Percentiles rank a stretch among this genome's conserved stretches.
Evolutionary conservation across 2,888 invertebrate genomes (phyloP).

Genomic region (Campaea margaritaria): DNA sequence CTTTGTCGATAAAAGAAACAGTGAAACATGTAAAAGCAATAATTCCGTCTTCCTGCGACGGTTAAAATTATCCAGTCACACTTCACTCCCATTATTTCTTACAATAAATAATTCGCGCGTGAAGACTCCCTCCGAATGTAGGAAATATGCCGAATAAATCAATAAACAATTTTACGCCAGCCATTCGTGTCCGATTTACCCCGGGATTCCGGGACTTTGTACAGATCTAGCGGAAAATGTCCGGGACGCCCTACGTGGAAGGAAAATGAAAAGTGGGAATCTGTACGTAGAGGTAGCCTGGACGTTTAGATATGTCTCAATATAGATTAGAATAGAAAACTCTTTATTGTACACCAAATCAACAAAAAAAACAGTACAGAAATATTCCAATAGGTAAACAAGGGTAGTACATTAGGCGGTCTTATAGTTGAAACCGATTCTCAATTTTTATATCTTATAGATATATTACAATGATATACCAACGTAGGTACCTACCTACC

Average conservation of each 20-base stretch:
- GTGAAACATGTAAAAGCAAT: not conserved
- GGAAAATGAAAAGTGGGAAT: conserved; percentile 22
- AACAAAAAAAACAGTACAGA: too few species aligned
- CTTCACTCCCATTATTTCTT: conserved; percentile 62
- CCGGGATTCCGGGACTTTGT: conserved; percentile 65
- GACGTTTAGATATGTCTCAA: too few species aligned
- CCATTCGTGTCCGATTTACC: conserved; percentile 67
- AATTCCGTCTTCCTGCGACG: conserved; percentile 44
- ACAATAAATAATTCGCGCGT: conserved; percentile 44
- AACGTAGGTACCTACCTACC: too few species aligned
- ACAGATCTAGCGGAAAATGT: conserved; percentile 76
- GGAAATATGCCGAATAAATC: conserved; percentile 59
- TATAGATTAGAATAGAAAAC: too few species aligned
- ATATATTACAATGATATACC: too few species aligned
- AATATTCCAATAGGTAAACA: too few species aligned
- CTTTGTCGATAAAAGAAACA: too few species aligned
- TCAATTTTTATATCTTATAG: too few species aligned
- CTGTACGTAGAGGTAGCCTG: conserved; percentile 35
- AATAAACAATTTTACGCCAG: conserved; percentile 81
- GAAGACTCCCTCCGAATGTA: conserved; percentile 28
- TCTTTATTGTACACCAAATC: too few species aligned
- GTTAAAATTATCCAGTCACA: conserved; percentile 62
- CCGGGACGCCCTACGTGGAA: conserved; percentile 43
- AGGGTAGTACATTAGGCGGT: too few species aligned
- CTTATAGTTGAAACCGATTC: too few species aligned